Percentiles rank a stretch among this genome's conserved stretches.
These are phyloP conservation scores for Yponomeuta cagnagella DNA, from an alignment of 2,888 invertebrate species.

Conservation along the genomic window DNA sequence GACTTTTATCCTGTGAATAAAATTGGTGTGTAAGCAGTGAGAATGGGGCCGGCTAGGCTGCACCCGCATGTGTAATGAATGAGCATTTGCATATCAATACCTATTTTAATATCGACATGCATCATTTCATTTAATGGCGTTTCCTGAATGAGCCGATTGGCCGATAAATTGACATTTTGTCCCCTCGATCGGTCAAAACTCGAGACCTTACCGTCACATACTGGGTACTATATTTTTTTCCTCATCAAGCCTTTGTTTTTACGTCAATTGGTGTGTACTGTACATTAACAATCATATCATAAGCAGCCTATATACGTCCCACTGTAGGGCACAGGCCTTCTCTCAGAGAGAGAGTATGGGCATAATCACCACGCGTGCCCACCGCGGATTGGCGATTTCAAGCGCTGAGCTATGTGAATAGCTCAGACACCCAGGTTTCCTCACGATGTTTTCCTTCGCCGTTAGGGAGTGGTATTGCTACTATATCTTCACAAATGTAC, in stretches of 20 bases:
- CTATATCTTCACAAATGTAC: too few relatives aligned
- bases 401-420: too few relatives aligned
- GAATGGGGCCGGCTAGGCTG: slow-evolving; percentile 53
- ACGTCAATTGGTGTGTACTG: slow-evolving; percentile 55
- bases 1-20: slow-evolving; percentile 34
- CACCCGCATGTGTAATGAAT: slow-evolving; percentile 56
- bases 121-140: slow-evolving; percentile 71
- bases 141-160: slow-evolving; percentile 50
- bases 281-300: too few relatives aligned
- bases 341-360: too few relatives aligned
- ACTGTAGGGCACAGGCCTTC: too few relatives aligned
- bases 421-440: too few relatives aligned
- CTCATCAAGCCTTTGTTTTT: slow-evolving; percentile 42
- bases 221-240: slow-evolving; percentile 41
- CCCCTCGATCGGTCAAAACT: slow-evolving; percentile 24
- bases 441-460: too few relatives aligned
- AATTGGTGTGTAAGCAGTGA: slow-evolving; percentile 49
- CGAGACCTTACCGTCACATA: slow-evolving; percentile 12
- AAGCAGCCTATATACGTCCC: too few relatives aligned
- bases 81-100: slow-evolving; percentile 69
- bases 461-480: too few relatives aligned
- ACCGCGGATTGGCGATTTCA: too few relatives aligned
- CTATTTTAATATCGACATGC: slow-evolving; percentile 70
- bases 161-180: slow-evolving; percentile 37
- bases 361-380: too few relatives aligned